Evolutionary conservation across 2,113 vertebrate species (phyloP).

Genomic region (Ramphastos sulfuratus): DNA sequence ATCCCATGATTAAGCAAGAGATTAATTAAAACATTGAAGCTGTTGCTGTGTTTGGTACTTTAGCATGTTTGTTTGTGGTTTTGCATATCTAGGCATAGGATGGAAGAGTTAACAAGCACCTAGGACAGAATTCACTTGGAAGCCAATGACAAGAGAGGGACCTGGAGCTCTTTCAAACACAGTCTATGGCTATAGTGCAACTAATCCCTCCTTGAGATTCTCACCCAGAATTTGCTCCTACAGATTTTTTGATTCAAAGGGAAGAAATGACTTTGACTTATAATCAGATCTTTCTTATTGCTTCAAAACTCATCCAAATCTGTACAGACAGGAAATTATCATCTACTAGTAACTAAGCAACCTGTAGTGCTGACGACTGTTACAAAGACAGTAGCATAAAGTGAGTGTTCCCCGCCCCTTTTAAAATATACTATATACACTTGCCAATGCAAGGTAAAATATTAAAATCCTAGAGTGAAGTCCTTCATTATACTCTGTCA

Average conservation of each 20-base stretch:
- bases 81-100: neutral
- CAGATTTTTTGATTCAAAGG: neutral
- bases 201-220: neutral
- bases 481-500: neutral
- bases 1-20: neutral
- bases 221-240: neutral
- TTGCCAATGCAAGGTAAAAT: neutral
- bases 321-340: neutral
- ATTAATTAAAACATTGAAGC: neutral
- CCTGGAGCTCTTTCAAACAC: neutral
- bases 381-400: neutral
- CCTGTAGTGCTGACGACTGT: neutral
- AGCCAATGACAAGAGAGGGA: neutral
- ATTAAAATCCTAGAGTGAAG: neutral
- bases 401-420: neutral
- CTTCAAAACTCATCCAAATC: neutral
- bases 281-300: neutral
- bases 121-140: neutral
- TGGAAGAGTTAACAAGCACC: neutral
- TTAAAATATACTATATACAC: neutral
- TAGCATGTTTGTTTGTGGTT: neutral
- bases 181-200: neutral
- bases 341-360: neutral
- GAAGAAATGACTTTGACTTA: neutral
- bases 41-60: neutral